Evolutionary conservation across 2,797 vertebrate genomes (phyloP).

Genomic region (Tauraco hartlaubi): DNA sequence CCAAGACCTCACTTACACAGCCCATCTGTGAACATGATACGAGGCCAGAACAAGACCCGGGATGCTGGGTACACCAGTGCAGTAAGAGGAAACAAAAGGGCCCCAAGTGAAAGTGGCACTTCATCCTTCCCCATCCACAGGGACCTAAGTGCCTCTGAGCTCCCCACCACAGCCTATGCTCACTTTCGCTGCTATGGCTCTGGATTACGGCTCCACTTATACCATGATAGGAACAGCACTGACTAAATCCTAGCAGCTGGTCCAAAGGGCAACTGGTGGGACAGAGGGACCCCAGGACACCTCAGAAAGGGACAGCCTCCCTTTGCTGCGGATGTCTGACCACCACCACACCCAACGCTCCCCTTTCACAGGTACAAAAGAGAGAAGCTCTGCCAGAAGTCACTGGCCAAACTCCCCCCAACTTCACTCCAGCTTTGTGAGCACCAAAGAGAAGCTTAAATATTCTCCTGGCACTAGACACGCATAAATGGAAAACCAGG

Average conservation of each 20-base stretch:
- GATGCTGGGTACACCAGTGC: neutral
- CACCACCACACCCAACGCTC: fast-evolving
- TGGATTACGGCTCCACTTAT: neutral
- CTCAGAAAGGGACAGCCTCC: neutral
- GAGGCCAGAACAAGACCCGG: fast-evolving
- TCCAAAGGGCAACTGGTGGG: neutral
- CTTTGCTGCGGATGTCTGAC: neutral
- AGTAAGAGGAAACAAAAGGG: neutral
- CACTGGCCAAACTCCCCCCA: neutral
- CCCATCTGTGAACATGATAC: fast-evolving
- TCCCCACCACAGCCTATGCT: neutral
- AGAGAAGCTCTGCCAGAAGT: neutral
- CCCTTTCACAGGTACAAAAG: neutral
- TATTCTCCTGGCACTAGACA: neutral
- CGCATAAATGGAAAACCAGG: neutral
- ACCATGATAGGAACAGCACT: neutral
- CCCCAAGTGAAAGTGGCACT: neutral
- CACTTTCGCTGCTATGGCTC: neutral
- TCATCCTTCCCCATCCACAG: neutral
- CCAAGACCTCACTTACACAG: neutral
- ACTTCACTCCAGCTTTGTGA: neutral
- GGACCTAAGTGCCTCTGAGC: fast-evolving
- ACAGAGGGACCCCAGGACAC: neutral
- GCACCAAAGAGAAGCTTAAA: neutral
- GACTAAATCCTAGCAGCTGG: neutral